Conservation (phyloP, 1,140 invertebrate species). For the Zaprionus lachaisei region DNA sequence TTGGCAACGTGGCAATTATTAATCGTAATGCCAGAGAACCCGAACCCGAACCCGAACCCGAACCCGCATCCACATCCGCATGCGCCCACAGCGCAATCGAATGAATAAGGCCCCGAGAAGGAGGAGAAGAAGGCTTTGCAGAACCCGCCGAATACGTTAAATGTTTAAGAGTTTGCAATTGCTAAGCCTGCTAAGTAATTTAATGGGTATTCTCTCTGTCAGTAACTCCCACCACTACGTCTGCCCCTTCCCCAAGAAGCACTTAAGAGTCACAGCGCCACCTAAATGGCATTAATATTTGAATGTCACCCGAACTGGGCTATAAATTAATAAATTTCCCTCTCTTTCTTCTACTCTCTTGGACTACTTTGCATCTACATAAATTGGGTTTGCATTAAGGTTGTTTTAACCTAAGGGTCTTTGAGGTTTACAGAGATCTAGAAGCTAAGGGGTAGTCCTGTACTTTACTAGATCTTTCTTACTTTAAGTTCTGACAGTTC, state of each 20-base stretch:
- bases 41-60: not conserved
- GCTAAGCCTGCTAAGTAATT: constrained; percentile 1
- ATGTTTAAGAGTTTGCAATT: constrained; percentile 18
- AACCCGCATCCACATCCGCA: constrained; percentile 37
- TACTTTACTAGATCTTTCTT: too few relatives aligned
- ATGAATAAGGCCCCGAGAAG: not conserved
- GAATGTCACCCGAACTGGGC: not conserved
- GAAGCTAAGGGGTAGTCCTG: too few relatives aligned
- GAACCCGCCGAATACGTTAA: not conserved
- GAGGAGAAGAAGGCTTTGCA: constrained; percentile 4
- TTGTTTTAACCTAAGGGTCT: too few relatives aligned
- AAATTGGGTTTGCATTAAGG: not conserved
- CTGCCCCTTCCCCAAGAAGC: not conserved
- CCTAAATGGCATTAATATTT: not conserved
- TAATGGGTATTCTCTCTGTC: constrained; percentile 5
- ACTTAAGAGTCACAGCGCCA: not conserved
- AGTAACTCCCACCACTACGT: not conserved
- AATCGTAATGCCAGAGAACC: not conserved
- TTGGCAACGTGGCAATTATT: constrained; percentile 47
- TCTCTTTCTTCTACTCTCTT: constrained; percentile 5
- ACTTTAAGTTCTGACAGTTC: too few relatives aligned
- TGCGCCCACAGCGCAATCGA: not conserved
- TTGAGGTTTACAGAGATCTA: too few relatives aligned
- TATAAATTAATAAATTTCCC: not conserved
- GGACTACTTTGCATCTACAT: not conserved